A percentile compares a stretch with the other conserved stretches of the same genome.
phyloP scores from a whole-genome alignment of 2,113 vertebrate species.

The Anthoscopus minutus region DNA sequence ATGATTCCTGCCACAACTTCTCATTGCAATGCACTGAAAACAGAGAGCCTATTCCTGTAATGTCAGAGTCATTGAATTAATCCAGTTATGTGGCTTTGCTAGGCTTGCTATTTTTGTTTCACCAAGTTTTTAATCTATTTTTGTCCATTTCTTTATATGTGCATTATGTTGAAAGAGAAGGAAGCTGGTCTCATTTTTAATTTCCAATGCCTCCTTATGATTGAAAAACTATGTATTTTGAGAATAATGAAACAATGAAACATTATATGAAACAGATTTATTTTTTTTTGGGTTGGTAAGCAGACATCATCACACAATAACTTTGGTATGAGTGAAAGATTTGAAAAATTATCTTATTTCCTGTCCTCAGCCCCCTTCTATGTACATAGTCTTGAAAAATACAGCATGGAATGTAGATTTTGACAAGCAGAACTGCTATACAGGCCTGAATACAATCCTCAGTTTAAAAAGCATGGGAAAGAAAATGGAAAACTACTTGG shows the following conservation, averaged over 20 bases:
- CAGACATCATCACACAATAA: background rate
- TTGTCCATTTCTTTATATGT: background rate
- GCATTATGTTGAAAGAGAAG: background rate
- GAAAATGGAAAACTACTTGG: background rate
- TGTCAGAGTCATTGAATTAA: background rate
- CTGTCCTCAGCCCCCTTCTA: background rate
- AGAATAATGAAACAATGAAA: background rate
- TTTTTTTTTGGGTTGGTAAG: background rate
- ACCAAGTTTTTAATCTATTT: conserved; percentile 24
- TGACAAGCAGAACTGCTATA: background rate
- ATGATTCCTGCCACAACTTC: background rate
- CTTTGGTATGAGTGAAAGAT: background rate
- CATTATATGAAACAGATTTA: background rate
- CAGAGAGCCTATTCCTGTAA: conserved; percentile 9
- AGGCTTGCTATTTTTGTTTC: conserved; percentile 41
- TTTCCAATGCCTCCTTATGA: background rate
- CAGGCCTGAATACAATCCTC: background rate
- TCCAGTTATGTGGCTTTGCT: conserved; percentile 37
- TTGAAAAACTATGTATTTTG: background rate
- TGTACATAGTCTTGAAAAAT: background rate
- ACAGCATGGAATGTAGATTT: background rate
- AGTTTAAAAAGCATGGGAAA: background rate
- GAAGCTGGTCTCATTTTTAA: background rate
- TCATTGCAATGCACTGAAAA: background rate
- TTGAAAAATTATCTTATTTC: background rate